Evolutionary conservation across 2,888 invertebrate genomes (phyloP).

Genomic region (Nowickia ferox): DNA sequence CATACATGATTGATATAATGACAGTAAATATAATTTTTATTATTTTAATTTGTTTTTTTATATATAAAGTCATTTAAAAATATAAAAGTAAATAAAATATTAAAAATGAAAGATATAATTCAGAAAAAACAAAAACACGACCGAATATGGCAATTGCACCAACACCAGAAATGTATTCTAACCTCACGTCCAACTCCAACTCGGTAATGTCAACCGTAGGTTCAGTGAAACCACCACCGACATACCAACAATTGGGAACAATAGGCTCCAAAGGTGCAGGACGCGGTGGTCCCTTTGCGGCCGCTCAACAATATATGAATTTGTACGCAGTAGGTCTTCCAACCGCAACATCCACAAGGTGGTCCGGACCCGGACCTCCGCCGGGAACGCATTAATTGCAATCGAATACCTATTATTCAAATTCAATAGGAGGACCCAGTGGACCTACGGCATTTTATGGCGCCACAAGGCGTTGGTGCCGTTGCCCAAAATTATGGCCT

Average conservation of each 20-base stretch:
- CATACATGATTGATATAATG: no score
- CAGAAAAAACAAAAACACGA: no score
- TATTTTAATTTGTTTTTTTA: no score
- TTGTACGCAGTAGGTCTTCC: slow-evolving; percentile 80
- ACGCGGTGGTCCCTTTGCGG: slow-evolving; percentile 77
- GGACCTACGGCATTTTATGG: no score
- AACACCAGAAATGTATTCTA: slow-evolving; percentile 90
- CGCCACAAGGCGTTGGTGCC: no score
- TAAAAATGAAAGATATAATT: no score
- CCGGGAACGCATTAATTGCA: slow-evolving; percentile 81
- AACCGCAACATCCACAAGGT: slow-evolving; percentile 81
- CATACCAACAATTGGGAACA: slow-evolving; percentile 92
- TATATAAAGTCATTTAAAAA: no score
- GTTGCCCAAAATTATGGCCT: no score
- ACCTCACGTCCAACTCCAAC: slow-evolving; percentile 89
- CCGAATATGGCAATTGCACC: no score
- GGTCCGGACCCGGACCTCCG: slow-evolving; percentile 76
- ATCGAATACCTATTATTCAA: slow-evolving; percentile 83
- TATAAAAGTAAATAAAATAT: no score
- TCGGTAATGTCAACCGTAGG: slow-evolving; percentile 95
- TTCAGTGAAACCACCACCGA: slow-evolving; percentile 90
- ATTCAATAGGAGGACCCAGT: no score
- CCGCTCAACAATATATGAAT: slow-evolving; percentile 83
- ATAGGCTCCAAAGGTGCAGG: slow-evolving; percentile 86
- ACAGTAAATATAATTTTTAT: no score